These are phyloP conservation scores for Catagonus wagneri DNA, from an alignment of 2,113 vertebrate genomes.

Conservation along the genomic window DNA sequence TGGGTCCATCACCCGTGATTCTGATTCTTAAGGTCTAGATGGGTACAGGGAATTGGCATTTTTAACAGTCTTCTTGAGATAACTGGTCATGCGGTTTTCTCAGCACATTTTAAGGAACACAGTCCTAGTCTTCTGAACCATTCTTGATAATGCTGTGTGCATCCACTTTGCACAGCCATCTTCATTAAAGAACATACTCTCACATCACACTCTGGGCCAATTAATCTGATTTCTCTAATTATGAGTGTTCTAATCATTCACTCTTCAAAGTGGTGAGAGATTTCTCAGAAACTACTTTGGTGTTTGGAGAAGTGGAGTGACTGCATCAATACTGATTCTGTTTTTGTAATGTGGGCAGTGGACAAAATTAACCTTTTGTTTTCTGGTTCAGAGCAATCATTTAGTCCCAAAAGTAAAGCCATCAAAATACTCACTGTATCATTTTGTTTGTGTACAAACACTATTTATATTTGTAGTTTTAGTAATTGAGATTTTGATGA, in stretches of 20 bases:
- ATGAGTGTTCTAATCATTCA: constrained; percentile 63
- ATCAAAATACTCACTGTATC: not conserved
- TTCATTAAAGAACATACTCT: constrained; percentile 61
- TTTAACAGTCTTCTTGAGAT: not conserved
- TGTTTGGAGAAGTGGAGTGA: constrained; percentile 48
- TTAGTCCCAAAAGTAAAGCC: constrained; percentile 42
- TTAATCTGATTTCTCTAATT: constrained; percentile 76
- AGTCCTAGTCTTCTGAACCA: not conserved
- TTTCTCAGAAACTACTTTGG: constrained; percentile 77
- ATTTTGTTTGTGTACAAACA: not conserved
- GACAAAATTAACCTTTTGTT: constrained; percentile 73
- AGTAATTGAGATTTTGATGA: constrained; percentile 7
- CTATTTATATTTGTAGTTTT: not conserved
- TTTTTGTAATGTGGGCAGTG: constrained; percentile 62
- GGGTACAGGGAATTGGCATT: not conserved
- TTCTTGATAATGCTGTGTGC: not conserved
- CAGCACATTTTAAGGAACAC: not conserved
- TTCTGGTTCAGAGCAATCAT: constrained; percentile 29
- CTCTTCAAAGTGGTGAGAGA: constrained; percentile 75
- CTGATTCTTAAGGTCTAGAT: not conserved
- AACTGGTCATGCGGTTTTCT: not conserved
- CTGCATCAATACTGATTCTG: constrained; percentile 65
- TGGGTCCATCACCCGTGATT: not conserved
- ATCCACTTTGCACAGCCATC: constrained; percentile 12
- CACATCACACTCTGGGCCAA: constrained; percentile 55